Base-by-base conservation (phyloP, 2,113 vertebrate genomes). In the Craseonycteris thonglongyai region DNA sequence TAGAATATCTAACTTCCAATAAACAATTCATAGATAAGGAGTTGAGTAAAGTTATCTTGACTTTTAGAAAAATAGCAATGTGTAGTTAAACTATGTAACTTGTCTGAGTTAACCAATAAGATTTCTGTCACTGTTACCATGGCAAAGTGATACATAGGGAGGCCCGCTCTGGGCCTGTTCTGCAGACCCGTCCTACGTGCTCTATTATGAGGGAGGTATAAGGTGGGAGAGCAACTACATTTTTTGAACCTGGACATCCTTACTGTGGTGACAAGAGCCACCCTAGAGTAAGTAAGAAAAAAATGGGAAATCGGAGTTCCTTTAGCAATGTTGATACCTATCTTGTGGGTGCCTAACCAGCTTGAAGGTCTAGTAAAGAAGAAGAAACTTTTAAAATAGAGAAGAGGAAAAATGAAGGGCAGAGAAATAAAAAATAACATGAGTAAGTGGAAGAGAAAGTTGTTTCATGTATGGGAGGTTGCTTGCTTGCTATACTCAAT, bases 11-110 rank as follows among this genome's bases (percentile, higher is more conserved):
- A 65, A 79, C 88, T 83, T n/a, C n/a, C 51, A 92, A 88, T 90
- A 89, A 93, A 91, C 30, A 87, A 58, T 84, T 85, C 71, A 49
- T 93, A 94, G 83, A 74, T 95, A 93, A 95, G 45, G 80, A 88
- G 63, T 65, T 81, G 56, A 83, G 80, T 93, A 81, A 88, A 78
- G 54, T 82, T 88, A 90, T 61, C 47, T 96, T 94, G 94, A 92
- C 88, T 93, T 94, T 42, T 12, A 15, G 51, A 91, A 83, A 80
- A 72, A 51, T 24, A 42, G 35, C 66, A 14, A 26, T 86, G 91
- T 87, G 24, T 84, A 76, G 93, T 87, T 84, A 51, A 84, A 68
- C 38, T 71, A 6, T 88, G n/a, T 51, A 81, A 49, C 19, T 61
- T 95, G 11, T 75, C 89, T 66, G 66, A 94, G 33, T 68, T 88